phyloP scores from a whole-genome alignment of 2,888 invertebrate species.

The Synergus gifuensis region DNA sequence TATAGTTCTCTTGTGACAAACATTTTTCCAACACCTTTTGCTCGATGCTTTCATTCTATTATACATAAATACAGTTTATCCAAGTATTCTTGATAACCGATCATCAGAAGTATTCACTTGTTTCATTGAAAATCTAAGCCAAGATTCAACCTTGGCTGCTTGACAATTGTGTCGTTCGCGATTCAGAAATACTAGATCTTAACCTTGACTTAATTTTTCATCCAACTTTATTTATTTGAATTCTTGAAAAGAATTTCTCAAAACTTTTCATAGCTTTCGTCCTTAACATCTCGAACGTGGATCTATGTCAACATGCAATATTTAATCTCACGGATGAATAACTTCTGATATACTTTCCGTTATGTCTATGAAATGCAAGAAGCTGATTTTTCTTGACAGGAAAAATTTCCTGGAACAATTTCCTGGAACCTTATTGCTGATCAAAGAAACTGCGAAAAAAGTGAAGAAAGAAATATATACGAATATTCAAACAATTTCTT shows the following conservation, averaged over 20 bases:
- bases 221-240: neutral
- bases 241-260: neutral
- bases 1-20: neutral
- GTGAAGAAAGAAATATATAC: neutral
- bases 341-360: neutral
- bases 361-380: slow-evolving; percentile 3
- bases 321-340: slow-evolving; percentile 25
- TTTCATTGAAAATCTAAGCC: slow-evolving; percentile 6
- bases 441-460: slow-evolving; percentile 21
- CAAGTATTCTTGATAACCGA: too few relatives aligned
- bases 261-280: neutral
- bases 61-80: too few relatives aligned
- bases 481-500: slow-evolving; percentile 5
- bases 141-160: slow-evolving; percentile 17
- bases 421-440: slow-evolving; percentile 1
- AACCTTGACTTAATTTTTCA: neutral
- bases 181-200: slow-evolving; percentile 2
- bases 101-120: neutral
- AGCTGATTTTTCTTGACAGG: slow-evolving; percentile 12
- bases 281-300: neutral
- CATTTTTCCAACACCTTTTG: neutral
- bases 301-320: neutral
- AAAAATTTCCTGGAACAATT: neutral
- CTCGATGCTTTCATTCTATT: neutral
- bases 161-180: slow-evolving; percentile 15